Conservation (phyloP, 2,888 invertebrate genomes). For the Calameuta pallipes region DNA sequence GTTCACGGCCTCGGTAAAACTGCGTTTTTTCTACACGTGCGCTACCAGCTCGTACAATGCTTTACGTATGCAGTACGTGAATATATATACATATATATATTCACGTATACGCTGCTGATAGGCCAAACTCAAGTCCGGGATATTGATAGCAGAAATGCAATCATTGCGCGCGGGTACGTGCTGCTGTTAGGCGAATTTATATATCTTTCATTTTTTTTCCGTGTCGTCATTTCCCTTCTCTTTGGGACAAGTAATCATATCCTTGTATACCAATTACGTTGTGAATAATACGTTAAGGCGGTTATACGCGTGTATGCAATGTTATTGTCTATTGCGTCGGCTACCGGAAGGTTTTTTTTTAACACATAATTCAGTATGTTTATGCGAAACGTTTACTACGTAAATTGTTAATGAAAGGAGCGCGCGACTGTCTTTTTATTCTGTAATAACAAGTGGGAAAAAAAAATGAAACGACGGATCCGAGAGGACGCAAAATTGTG, state of each 20-base stretch:
- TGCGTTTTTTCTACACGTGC: slow-evolving; percentile 18
- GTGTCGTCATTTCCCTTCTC: not conserved
- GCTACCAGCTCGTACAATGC: not conserved
- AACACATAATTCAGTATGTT: not conserved
- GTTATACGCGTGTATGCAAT: not conserved
- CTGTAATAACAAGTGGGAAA: not conserved
- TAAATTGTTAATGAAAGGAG: not conserved
- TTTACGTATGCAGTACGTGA: not conserved
- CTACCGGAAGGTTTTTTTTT: not conserved
- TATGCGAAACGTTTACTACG: not conserved
- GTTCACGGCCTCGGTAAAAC: slow-evolving; percentile 20
- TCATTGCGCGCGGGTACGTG: slow-evolving; percentile 30
- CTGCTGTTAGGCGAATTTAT: slow-evolving; percentile 25
- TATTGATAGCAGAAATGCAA: slow-evolving; percentile 31
- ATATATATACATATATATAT: slow-evolving; percentile 4
- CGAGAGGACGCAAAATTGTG: not conserved
- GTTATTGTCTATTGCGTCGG: not conserved
- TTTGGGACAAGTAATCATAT: not conserved
- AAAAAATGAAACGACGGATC: not conserved
- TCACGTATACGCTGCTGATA: slow-evolving; percentile 20
- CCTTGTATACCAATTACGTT: not conserved
- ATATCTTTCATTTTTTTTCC: slow-evolving; percentile 1
- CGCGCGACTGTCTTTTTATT: not conserved
- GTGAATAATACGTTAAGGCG: not conserved
- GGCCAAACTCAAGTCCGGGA: slow-evolving; percentile 19